Percentiles rank a stretch among this genome's conserved stretches.
These are phyloP conservation scores for Diarsia dahlii DNA, from an alignment of 2,888 invertebrate genomes.

Conservation along the genomic window DNA sequence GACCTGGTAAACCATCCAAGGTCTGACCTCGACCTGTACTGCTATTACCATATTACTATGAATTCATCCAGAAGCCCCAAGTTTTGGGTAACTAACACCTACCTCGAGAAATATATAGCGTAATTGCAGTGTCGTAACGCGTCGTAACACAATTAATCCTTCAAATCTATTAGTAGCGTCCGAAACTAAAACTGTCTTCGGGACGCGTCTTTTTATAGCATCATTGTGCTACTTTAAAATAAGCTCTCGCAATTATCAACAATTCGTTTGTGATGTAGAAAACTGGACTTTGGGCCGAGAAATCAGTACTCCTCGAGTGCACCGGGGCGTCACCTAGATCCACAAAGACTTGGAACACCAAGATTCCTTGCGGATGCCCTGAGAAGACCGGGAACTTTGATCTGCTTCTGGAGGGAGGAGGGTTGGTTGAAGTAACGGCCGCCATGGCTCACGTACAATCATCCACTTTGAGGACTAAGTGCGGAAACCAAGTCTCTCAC, in stretches of 20 bases:
- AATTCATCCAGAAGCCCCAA: background rate
- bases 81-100: background rate
- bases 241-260: conserved; percentile 9
- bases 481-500: too few relatives aligned
- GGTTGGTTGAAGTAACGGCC: too few relatives aligned
- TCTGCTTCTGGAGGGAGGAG: too few relatives aligned
- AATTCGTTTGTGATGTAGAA: background rate
- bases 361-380: too few relatives aligned
- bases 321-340: too few relatives aligned
- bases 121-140: conserved; percentile 15
- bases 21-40: background rate
- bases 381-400: too few relatives aligned
- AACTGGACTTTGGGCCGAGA: background rate
- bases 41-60: background rate
- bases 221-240: conserved; percentile 35
- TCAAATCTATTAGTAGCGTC: conserved; percentile 36
- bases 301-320: too few relatives aligned
- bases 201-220: conserved; percentile 40
- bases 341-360: too few relatives aligned
- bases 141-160: conserved; percentile 30
- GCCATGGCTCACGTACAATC: too few relatives aligned
- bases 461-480: too few relatives aligned
- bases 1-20: background rate
- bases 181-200: conserved; percentile 28
- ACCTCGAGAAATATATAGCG: background rate